Evolutionary conservation across 2,797 vertebrate genomes (phyloP).

Genomic region (Capromys pilorides): DNA sequence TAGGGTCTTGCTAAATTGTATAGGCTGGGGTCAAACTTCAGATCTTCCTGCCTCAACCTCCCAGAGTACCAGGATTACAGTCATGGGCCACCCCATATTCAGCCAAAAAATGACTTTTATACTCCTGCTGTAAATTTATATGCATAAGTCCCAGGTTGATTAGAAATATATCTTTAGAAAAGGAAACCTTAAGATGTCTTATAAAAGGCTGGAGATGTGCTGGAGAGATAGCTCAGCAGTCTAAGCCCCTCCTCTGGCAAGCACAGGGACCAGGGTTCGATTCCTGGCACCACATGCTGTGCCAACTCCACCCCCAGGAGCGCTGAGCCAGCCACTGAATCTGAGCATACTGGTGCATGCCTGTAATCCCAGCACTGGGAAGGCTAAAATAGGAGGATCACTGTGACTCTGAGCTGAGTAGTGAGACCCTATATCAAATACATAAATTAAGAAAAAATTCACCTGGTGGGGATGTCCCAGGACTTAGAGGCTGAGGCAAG

Average conservation of each 20-base stretch:
- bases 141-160: not conserved
- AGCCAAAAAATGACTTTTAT: not conserved
- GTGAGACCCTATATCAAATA: no score
- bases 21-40: not conserved
- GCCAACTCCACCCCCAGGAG: no score
- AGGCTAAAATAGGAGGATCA: no score
- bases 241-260: no score
- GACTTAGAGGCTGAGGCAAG: not conserved
- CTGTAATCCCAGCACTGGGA: no score
- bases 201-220: not conserved
- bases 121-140: not conserved
- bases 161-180: slow-evolving; percentile 11
- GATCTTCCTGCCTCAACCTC: not conserved
- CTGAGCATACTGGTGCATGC: no score
- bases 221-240: no score
- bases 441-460: not conserved
- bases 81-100: not conserved
- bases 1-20: not conserved
- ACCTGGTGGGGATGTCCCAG: not conserved
- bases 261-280: no score
- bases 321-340: no score
- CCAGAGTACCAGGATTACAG: not conserved
- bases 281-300: no score
- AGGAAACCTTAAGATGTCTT: not conserved
- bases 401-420: no score